Evolutionary conservation across 2,113 vertebrate genomes (phyloP).

Genomic region (Aviceda subcristata): DNA sequence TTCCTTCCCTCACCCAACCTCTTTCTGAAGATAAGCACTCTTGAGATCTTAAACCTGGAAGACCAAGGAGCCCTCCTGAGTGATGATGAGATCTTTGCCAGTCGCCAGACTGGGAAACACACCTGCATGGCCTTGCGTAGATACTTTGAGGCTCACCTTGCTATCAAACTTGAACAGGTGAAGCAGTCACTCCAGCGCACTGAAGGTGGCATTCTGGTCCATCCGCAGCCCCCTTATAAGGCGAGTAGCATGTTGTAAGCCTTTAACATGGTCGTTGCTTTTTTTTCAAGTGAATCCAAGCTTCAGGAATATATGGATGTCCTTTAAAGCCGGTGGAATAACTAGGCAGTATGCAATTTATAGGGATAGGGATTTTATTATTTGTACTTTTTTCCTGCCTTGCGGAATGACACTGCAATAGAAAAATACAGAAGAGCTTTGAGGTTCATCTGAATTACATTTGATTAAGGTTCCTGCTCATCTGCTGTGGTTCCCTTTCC

Average conservation of each 20-base stretch:
- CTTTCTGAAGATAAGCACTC: conserved; percentile 88
- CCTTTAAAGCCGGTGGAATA: background rate
- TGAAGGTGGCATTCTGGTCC: conserved; percentile 92
- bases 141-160: conserved; percentile 97
- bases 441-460: background rate
- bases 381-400: background rate
- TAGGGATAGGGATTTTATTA: background rate
- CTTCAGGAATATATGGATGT: background rate
- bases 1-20: background rate
- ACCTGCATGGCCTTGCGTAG: conserved; percentile 98
- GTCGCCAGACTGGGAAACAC: conserved; percentile 97
- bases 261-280: accelerated
- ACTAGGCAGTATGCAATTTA: background rate
- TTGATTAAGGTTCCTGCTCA: background rate
- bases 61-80: conserved; percentile 95
- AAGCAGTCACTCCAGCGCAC: conserved; percentile 97
- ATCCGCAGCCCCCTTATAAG: conserved; percentile 96
- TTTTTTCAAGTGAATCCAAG: background rate
- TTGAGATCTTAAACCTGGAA: conserved; percentile 96
- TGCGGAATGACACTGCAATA: background rate
- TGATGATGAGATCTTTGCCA: conserved; percentile 98
- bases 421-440: background rate
- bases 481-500: background rate
- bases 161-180: conserved; percentile 97
- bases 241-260: conserved; percentile 58